A percentile compares a stretch with the other conserved stretches of the same genome.
Conservation (phyloP, 2,888 invertebrate genomes). For the Ametastegia equiseti region DNA sequence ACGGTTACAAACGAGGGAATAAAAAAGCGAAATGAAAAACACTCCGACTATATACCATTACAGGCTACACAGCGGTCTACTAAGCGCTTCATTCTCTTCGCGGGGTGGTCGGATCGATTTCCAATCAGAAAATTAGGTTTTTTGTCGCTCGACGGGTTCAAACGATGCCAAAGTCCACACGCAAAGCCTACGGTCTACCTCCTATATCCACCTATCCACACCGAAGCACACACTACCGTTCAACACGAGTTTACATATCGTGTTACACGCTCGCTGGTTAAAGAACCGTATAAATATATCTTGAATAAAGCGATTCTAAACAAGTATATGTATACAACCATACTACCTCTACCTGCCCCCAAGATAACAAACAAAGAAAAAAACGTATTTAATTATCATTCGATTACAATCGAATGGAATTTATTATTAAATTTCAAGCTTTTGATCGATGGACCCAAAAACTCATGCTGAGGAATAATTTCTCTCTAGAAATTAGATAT, state of each 20-base stretch:
- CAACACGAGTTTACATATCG: constrained; percentile 8
- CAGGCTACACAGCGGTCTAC: constrained; percentile 5
- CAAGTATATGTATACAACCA: no score
- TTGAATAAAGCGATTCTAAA: neutral
- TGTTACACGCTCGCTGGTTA: neutral
- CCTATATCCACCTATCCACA: neutral
- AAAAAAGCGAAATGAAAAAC: constrained; percentile 41
- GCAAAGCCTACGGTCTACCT: no score
- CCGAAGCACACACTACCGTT: neutral
- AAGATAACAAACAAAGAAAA: neutral
- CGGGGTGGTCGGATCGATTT: constrained; percentile 37
- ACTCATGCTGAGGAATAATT: neutral
- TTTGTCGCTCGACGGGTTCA: constrained; percentile 22
- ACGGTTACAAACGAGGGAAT: constrained; percentile 45
- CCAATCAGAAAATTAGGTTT: constrained; percentile 42
- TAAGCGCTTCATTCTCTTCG: constrained; percentile 40
- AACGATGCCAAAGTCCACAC: constrained; percentile 32
- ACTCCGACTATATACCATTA: constrained; percentile 5
- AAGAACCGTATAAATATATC: neutral
- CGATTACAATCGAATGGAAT: neutral
- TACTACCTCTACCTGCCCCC: neutral
- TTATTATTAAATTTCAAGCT: neutral
- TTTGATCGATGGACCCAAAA: neutral
- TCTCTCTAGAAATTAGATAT: neutral
- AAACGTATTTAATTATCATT: no score